Percentiles rank a stretch among this genome's conserved stretches.
These are phyloP conservation scores for Lithophane semibrunnea DNA, from an alignment of 2,888 invertebrate species.

Conservation along the genomic window DNA sequence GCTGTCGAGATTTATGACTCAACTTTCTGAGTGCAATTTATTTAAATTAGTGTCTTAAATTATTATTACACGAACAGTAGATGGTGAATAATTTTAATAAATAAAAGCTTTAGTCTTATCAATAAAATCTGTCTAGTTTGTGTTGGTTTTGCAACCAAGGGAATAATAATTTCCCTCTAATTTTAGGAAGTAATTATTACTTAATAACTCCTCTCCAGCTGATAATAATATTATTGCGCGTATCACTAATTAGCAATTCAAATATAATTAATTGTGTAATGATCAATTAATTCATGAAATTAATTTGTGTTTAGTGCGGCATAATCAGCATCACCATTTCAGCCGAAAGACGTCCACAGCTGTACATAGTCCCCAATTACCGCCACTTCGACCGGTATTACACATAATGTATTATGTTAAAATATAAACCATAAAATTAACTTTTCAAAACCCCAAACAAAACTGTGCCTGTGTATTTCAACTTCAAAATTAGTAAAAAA, in stretches of 20 bases:
- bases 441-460: neutral
- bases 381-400: too few species aligned
- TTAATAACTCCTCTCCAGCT: neutral
- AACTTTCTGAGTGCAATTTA: slow-evolving; percentile 12
- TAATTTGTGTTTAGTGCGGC: neutral
- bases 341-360: too few species aligned
- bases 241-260: neutral
- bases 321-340: too few species aligned
- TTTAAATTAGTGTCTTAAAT: slow-evolving; percentile 11
- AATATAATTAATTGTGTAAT: neutral
- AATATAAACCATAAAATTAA: neutral
- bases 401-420: neutral
- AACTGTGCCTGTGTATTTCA: neutral
- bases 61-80: neutral
- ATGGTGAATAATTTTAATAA: neutral
- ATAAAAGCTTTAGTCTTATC: neutral
- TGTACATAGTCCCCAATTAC: too few species aligned
- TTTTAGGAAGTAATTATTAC: neutral
- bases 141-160: neutral
- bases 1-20: slow-evolving; percentile 9
- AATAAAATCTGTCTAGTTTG: neutral
- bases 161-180: neutral
- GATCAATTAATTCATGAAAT: neutral
- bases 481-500: slow-evolving; percentile 7
- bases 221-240: neutral